Evolutionary conservation across 2,888 invertebrate genomes (phyloP), one percentile per base, ranked within the genome.

Genomic region (Graphium colonna): DNA sequence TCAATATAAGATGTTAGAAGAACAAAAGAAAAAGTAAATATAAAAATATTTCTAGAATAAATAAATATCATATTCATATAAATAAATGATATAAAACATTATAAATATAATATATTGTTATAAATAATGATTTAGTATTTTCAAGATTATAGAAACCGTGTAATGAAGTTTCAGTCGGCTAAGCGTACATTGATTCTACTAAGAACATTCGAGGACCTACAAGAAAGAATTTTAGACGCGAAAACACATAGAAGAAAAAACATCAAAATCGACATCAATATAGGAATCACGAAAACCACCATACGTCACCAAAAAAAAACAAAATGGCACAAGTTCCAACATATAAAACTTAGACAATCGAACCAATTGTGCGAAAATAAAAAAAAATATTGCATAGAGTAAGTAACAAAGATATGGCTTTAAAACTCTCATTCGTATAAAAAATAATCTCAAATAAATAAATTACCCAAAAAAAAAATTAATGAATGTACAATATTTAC

Each of bases 401-500:
- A 87, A 73, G 67, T 80, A 87, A 87, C 82, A 82, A 82, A 80
- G 73, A 80, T 78, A 81, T 80, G 81, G 75, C 77, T 77, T 71
- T 63, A 59, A 58, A 80, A 82, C 77, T 75, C 74, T 76, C 74
- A 75, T 74, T 73, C 66, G 66, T 67, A 69, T 72, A 73, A 76
- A 77, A 79, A 79, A 74, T 67, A 82, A 78, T 79, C 68, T 81
- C 77, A 88, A 53, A 88, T 86, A 85, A 89, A 89, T 87, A 82
- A 87, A 82, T 81, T 78, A 83, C 70, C 71, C 42, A 50, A 49
- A 53, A 69, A 69, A 77, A 51, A 76, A 80, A 75, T 71, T 63
- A 79, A 80, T 69, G 67, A 85, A 88, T 87, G 78, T 88, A 88
- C 89, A 89, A 82, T 88, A 89, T 89, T 88, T 88, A 89, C 88